Conservation (phyloP, 2,113 vertebrate species). For the Tor tambroides region DNA sequence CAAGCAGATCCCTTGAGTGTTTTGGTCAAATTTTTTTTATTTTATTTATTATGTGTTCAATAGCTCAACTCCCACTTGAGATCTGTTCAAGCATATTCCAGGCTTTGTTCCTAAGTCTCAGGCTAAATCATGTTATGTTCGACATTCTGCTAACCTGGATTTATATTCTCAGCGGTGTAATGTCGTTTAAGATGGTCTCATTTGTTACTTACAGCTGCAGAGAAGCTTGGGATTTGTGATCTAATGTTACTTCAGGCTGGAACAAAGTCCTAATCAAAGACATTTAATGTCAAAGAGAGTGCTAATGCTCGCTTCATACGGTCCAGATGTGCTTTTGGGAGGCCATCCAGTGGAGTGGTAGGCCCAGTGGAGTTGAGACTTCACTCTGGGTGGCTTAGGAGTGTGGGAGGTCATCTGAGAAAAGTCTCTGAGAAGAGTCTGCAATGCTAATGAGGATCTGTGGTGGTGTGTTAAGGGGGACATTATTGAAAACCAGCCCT, state of each 20-base stretch:
- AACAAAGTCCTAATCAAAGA: slow-evolving; percentile 25
- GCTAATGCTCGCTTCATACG: slow-evolving; percentile 40
- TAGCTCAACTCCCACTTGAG: neutral
- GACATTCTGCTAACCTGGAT: slow-evolving; percentile 11
- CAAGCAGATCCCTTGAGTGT: slow-evolving; percentile 7
- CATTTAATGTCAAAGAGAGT: slow-evolving; percentile 34
- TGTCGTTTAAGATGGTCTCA: slow-evolving; percentile 3
- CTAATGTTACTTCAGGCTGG: slow-evolving; percentile 10
- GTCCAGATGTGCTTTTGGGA: slow-evolving; percentile 52
- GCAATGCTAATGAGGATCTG: slow-evolving; percentile 30
- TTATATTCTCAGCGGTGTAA: slow-evolving; percentile 3
- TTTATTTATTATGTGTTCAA: neutral
- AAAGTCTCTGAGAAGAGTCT: slow-evolving; percentile 7
- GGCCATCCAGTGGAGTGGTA: slow-evolving; percentile 21
- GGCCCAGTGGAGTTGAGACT: slow-evolving; percentile 23
- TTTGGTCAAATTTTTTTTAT: slow-evolving; percentile 8
- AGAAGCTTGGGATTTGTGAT: neutral
- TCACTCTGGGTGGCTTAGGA: slow-evolving; percentile 40
- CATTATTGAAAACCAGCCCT: neutral
- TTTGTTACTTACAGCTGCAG: neutral
- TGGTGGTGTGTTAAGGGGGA: neutral
- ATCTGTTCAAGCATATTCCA: neutral
- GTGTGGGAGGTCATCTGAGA: slow-evolving; percentile 17
- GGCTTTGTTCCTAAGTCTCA: slow-evolving; percentile 5
- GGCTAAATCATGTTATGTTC: slow-evolving; percentile 5